Conservation (phyloP, 2,888 invertebrate species). For the Criorhina ranunculi region DNA sequence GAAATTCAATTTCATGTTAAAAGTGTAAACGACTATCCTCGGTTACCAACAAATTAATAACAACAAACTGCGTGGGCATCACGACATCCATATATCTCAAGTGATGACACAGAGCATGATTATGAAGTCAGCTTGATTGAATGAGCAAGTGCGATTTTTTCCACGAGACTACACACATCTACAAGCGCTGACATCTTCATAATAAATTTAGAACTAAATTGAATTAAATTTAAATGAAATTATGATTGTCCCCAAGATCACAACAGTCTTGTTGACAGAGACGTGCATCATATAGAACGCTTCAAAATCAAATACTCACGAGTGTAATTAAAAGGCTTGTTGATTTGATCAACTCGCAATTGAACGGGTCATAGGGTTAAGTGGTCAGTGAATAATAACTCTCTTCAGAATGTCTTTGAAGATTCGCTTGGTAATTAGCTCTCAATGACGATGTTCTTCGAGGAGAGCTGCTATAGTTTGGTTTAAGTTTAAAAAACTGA, state of each 20-base stretch:
- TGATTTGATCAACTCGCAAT: constrained; percentile 53
- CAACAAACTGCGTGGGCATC: constrained; percentile 24
- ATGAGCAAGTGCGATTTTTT: constrained; percentile 19
- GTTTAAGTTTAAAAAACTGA: too few species aligned
- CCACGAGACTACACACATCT: background rate
- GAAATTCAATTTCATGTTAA: too few species aligned
- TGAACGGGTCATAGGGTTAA: constrained; percentile 50
- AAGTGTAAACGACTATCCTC: too few species aligned
- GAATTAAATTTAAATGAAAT: constrained; percentile 51
- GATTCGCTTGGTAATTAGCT: background rate
- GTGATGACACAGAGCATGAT: constrained; percentile 46
- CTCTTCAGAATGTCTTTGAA: constrained; percentile 2
- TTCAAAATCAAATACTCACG: constrained; percentile 54
- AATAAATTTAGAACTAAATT: constrained; percentile 22
- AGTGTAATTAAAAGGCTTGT: constrained; percentile 61
- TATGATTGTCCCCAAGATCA: constrained; percentile 41
- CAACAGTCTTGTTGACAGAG: background rate
- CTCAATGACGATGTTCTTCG: too few species aligned
- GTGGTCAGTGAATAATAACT: constrained; percentile 41
- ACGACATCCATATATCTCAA: constrained; percentile 2
- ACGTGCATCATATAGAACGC: background rate
- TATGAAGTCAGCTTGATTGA: constrained; percentile 29
- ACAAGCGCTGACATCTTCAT: constrained; percentile 13
- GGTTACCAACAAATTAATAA: constrained; percentile 26
- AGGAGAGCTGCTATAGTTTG: too few species aligned